phyloP scores from a whole-genome alignment of 2,797 vertebrate genomes.

The Melopsittacus undulatus region DNA sequence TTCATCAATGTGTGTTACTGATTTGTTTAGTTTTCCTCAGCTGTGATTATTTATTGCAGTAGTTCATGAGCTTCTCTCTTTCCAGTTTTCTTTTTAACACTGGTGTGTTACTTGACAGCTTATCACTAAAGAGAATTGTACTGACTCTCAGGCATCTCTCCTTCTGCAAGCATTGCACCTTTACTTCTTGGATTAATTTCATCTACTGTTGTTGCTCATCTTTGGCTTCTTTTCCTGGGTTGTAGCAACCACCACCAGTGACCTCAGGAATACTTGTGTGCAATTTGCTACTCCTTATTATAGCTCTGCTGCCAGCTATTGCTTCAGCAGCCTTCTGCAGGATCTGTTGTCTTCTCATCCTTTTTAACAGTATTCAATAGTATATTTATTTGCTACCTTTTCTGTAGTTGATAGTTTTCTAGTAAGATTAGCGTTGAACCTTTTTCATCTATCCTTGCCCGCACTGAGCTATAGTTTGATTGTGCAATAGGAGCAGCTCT shows the following conservation, averaged over 20 bases:
- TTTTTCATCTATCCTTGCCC: neutral
- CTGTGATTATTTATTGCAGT: neutral
- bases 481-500: neutral
- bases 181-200: neutral
- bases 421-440: neutral
- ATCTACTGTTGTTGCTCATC: neutral
- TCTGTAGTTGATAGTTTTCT: neutral
- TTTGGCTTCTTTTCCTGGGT: neutral
- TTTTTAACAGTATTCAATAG: neutral
- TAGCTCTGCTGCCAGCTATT: fast-evolving
- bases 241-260: neutral
- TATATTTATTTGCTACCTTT: neutral
- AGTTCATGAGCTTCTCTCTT: neutral
- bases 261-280: neutral
- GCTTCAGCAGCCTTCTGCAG: neutral
- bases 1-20: neutral
- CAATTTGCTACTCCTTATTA: neutral
- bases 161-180: neutral
- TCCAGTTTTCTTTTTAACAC: neutral
- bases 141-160: neutral
- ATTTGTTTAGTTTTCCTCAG: neutral
- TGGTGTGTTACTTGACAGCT: neutral
- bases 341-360: fast-evolving
- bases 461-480: neutral
- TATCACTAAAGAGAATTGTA: neutral